These are phyloP conservation scores for Eulemur rubriventer DNA, from an alignment of 2,797 vertebrate genomes.

Conservation along the genomic window DNA sequence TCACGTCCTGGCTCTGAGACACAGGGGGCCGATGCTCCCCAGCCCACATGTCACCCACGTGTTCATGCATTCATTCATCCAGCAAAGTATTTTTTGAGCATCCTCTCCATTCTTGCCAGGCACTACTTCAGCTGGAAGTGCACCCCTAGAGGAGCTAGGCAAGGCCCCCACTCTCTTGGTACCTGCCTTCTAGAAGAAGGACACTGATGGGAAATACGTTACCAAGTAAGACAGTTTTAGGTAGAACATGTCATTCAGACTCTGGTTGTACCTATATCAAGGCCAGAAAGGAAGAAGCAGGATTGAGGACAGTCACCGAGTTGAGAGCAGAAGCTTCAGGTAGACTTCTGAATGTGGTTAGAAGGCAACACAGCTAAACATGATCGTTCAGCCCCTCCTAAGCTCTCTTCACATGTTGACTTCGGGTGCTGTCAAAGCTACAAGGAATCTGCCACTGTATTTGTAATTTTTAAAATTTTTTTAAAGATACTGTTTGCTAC, in stretches of 20 bases:
- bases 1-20: background rate
- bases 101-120: background rate
- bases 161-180: fast-evolving
- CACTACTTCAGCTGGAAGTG: background rate
- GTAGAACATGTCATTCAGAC: background rate
- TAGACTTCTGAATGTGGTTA: background rate
- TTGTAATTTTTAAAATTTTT: background rate
- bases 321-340: background rate
- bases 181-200: background rate
- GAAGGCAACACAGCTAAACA: background rate
- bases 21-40: background rate
- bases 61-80: background rate
- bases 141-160: background rate
- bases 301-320: background rate
- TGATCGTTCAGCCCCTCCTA: background rate
- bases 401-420: background rate
- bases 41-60: background rate
- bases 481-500: background rate
- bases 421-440: background rate
- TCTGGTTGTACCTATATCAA: background rate
- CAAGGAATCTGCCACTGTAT: background rate
- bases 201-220: background rate
- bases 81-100: background rate
- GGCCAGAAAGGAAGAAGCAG: background rate
- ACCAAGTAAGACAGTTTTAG: background rate